Conservation (phyloP, 1,140 invertebrate genomes). For the Bombus superbus region DNA sequence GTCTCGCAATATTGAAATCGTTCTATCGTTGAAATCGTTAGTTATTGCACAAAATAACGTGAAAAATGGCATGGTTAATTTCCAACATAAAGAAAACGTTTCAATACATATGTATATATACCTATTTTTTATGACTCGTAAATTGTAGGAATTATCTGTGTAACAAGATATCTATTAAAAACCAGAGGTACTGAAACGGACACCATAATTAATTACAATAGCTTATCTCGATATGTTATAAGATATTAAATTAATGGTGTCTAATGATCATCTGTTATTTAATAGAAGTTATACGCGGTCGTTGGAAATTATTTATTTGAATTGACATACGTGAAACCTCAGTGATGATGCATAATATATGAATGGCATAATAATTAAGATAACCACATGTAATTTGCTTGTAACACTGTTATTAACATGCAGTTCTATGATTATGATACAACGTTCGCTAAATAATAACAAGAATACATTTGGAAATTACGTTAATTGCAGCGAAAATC, state of each 20-base stretch:
- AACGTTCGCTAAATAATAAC: not conserved
- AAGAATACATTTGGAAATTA: not conserved
- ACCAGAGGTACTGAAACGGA: not conserved
- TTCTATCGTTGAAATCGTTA: not conserved
- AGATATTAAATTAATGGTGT: not conserved
- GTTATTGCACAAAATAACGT: not conserved
- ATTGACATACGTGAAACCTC: not conserved
- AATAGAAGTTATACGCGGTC: not conserved
- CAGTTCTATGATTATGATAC: not conserved
- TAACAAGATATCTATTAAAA: not conserved
- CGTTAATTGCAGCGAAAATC: too few relatives aligned
- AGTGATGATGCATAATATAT: not conserved
- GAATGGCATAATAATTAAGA: not conserved
- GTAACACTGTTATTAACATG: not conserved
- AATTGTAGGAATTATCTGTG: not conserved
- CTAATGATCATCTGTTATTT: not conserved
- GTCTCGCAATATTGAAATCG: not conserved
- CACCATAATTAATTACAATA: not conserved
- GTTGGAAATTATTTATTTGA: not conserved
- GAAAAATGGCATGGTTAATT: not conserved
- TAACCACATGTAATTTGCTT: not conserved
- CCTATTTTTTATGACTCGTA: not conserved
- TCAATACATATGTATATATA: not conserved
- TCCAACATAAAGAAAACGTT: not conserved
- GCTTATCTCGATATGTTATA: not conserved